A percentile compares a stretch with the other conserved stretches of the same genome.
Conservation (phyloP, 2,113 vertebrate genomes). For the Barnardius zonarius region DNA sequence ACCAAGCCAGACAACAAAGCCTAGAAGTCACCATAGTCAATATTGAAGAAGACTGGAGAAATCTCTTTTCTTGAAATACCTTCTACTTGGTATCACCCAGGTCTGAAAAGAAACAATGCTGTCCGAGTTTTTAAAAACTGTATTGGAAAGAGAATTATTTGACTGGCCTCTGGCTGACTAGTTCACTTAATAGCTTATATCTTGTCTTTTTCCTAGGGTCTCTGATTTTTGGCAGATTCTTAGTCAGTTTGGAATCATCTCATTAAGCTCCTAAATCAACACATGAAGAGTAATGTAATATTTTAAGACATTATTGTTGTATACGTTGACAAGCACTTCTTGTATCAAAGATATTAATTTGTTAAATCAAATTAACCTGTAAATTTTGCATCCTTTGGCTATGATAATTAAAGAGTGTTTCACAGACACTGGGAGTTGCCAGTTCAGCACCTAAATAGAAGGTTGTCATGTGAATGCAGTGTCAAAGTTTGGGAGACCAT, state of each 20-base stretch:
- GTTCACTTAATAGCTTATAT: not conserved
- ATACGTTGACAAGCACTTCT: not conserved
- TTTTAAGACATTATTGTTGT: not conserved
- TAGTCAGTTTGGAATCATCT: not conserved
- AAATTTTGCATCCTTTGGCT: not conserved
- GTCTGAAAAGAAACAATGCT: not conserved
- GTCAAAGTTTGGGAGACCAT: not conserved
- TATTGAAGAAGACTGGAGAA: not conserved
- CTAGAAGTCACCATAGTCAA: not conserved
- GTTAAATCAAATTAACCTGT: slow-evolving; percentile 19
- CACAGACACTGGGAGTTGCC: not conserved
- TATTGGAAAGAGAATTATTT: not conserved
- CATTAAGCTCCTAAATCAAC: not conserved
- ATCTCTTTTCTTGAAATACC: not conserved
- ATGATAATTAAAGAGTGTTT: not conserved
- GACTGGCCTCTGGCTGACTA: not conserved
- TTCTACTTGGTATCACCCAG: not conserved
- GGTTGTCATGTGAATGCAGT: not conserved
- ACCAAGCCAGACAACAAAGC: not conserved
- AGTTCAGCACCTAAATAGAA: not conserved
- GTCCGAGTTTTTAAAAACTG: not conserved
- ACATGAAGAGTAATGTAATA: not conserved
- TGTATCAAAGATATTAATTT: not conserved
- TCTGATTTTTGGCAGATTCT: not conserved
- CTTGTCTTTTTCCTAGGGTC: not conserved